phyloP scores from a whole-genome alignment of 2,888 invertebrate species.

The Eledone cirrhosa region DNA sequence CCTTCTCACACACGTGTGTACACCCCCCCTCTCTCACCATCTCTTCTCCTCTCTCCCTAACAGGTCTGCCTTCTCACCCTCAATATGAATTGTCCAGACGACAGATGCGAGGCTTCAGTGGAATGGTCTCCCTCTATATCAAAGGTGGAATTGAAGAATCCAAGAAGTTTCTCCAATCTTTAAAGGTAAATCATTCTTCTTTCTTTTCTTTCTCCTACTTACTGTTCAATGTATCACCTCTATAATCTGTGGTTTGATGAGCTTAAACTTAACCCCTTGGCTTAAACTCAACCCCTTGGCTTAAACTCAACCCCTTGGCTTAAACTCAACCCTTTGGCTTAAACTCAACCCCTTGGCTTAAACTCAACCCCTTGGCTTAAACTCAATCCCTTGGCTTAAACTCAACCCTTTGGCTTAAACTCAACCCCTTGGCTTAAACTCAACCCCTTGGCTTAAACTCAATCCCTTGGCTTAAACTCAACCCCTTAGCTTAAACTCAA shows the following conservation, averaged over 20 bases:
- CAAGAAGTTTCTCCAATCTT: conserved; percentile 55
- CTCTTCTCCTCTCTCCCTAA: neutral
- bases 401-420: too few species aligned
- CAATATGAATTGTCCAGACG: conserved; percentile 63
- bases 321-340: too few species aligned
- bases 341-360: too few species aligned
- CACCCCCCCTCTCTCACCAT: neutral
- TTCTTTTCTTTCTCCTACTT: neutral
- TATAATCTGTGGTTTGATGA: neutral
- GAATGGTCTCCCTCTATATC: conserved; percentile 66
- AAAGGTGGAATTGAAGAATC: conserved; percentile 63
- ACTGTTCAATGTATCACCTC: neutral
- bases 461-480: too few species aligned
- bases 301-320: too few species aligned
- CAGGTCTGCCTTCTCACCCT: conserved; percentile 63
- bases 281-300: neutral
- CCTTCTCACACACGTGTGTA: too few species aligned
- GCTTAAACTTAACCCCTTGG: neutral
- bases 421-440: too few species aligned
- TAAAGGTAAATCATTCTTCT: conserved; percentile 53
- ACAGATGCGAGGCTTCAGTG: conserved; percentile 66
- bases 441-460: too few species aligned
- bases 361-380: too few species aligned
- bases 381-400: too few species aligned
- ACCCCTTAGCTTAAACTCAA: too few species aligned